Evolutionary conservation across 1,140 invertebrate species (phyloP), one percentile per base, ranked within the genome.

Genomic region (Tetragnatha versicolor): DNA sequence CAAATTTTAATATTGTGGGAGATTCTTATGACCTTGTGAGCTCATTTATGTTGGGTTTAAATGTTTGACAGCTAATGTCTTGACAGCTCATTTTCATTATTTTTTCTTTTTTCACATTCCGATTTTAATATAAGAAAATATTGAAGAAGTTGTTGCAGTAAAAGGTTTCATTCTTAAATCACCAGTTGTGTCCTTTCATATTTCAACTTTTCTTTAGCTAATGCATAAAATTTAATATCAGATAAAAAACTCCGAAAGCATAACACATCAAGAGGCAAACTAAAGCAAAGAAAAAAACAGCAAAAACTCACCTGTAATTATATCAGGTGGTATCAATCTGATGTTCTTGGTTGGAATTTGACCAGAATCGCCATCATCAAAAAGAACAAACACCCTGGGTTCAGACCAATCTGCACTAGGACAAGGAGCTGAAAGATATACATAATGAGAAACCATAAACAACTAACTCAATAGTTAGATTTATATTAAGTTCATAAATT

Each of bases 311-410:
- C 76, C 3, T 22, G 65, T 63, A 58, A 68, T 42, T 20, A 79
- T 79, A 83, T 95, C 91, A 20, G 91, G 90, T 20, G 95, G 93
- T 37, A 98, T 86, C 35, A 97, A 88, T 49, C 96, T 88, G 66
- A 98, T 95, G 84, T 97, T 94, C 80, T 95, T 92, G 4, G 97
- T 86, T 65, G 93, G 91, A 83, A 98, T 97, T 81, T 92, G 89
- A 10, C 95, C 95, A 76, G 93, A 95, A 84, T 98, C 96, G 0
- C 96, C 96, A 85, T 98, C 96, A 84, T 98, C 96, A 85, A 98
- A 98, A 85, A 97, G 95, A 4, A 98, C 94, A 61, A 91, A 92
- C 0, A 97, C 93, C 83, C 81, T 31, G 29, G 68, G 66, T 51
- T 81, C 72, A 20, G 75, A 79, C 76, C 76, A 79, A 25, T 79